Evolutionary conservation across 2,797 vertebrate species (phyloP), one percentile per base, ranked within the genome.

Genomic region (Sebastolobus altivelis): DNA sequence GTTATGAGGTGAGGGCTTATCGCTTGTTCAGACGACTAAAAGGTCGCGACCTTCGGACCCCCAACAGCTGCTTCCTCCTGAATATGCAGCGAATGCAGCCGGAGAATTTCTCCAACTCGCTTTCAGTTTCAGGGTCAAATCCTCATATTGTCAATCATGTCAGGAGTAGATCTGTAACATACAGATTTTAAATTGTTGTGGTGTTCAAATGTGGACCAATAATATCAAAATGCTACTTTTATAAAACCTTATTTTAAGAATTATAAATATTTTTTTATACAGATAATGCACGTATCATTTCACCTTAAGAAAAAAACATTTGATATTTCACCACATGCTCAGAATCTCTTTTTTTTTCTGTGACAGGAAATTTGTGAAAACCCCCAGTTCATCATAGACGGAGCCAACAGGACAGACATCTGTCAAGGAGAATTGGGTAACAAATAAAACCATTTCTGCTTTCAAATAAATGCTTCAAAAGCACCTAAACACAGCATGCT

Each of bases 341-440:
- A 13, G 13, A 77, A 70, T 6, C 59, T 65, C 37, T 52, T 58
- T 52, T 56, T 55, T 78, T 72, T 88, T 62, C 20, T 12, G 4
- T 76, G 77, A 49, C 80, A 99, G 98, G 98, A 99, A 85, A 97
- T 99, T 70, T 98, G 97, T 84, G 96, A 97, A 78, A 96, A 98
- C 22, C 98, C 98, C 1, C 89, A 79, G 70, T 95, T 99, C 90
- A 97, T 98, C 85, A 90, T 99, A 29, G 95, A 97, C 18, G 98
- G 98, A 88, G 97, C 99, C 83, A 98, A 96, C 90, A 96, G 97
- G 87, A 98, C 98, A 0, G 98, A 99, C 89, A 96, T 99, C 92
- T 97, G 97, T 77, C 98, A 99, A 85, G 98, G 98, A 86, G 96
- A 86, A 80, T 85, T 99, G 86, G 98, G 98, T 77, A 97, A 93